These are phyloP conservation scores for Regulus satrapa DNA, from an alignment of 2,113 vertebrate species.

Conservation along the genomic window DNA sequence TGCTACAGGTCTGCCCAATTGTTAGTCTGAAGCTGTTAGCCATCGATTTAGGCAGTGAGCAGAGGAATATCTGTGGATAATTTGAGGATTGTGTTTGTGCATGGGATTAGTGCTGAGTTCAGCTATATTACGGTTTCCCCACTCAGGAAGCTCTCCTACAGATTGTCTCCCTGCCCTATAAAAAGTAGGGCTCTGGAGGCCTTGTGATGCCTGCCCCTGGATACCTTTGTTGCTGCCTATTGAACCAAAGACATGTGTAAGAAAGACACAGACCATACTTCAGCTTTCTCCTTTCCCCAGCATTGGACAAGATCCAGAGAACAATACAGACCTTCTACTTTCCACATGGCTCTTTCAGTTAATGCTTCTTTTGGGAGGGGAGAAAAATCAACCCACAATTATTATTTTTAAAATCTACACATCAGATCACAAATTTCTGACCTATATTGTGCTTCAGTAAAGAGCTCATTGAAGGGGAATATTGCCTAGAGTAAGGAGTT, in stretches of 20 bases:
- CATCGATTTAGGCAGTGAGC: neutral
- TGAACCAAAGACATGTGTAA: neutral
- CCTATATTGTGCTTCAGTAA: slow-evolving; percentile 23
- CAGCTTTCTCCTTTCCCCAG: neutral
- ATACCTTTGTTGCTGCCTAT: neutral
- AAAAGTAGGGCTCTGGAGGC: neutral
- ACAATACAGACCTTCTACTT: neutral
- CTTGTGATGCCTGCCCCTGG: neutral
- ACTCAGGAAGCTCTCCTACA: neutral
- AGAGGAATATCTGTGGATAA: neutral
- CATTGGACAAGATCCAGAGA: neutral
- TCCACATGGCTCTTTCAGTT: neutral
- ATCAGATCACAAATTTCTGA: neutral
- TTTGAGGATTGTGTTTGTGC: neutral
- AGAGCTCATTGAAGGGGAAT: neutral
- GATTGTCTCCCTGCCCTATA: neutral
- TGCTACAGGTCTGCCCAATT: neutral
- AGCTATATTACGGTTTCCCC: neutral
- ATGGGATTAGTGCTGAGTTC: neutral
- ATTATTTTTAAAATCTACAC: neutral
- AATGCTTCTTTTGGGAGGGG: neutral
- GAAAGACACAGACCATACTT: neutral
- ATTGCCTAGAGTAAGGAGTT: slow-evolving; percentile 1
- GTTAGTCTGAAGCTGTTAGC: neutral
- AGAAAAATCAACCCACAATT: neutral